A percentile compares a stretch with the other conserved stretches of the same genome.
Conservation (phyloP, 2,797 vertebrate genomes). For the Novumbra hubbsi region DNA sequence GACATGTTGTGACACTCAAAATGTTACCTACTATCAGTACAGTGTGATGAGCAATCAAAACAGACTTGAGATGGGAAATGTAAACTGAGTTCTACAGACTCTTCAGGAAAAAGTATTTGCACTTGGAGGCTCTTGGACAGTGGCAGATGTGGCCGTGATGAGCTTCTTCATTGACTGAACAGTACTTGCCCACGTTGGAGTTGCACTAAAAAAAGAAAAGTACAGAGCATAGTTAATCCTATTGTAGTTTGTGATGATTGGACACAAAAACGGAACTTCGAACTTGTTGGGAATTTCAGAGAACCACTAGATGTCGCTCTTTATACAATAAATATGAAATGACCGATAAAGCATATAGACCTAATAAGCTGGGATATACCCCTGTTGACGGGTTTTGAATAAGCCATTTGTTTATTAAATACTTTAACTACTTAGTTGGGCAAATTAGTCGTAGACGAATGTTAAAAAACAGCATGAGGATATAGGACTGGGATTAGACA, state of each 20-base stretch:
- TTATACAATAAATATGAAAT: not conserved
- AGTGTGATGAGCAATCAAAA: not conserved
- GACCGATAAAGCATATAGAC: not conserved
- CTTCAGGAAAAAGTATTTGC: slow-evolving; percentile 63
- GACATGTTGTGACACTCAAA: not conserved
- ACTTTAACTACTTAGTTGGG: not conserved
- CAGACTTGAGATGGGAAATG: not conserved
- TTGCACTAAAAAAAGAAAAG: slow-evolving; percentile 61
- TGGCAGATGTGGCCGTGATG: slow-evolving; percentile 64
- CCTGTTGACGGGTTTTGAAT: not conserved
- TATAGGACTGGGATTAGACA: no score
- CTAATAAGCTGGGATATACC: not conserved
- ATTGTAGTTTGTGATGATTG: not conserved
- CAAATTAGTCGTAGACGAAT: not conserved
- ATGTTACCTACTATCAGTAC: not conserved
- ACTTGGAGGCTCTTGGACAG: slow-evolving; percentile 64
- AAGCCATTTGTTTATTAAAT: not conserved
- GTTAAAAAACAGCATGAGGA: not conserved
- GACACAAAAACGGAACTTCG: not conserved
- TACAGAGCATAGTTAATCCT: not conserved
- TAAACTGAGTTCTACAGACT: slow-evolving; percentile 27
- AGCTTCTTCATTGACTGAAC: slow-evolving; percentile 40
- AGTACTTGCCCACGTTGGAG: slow-evolving; percentile 67
- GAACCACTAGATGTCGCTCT: slow-evolving; percentile 25
- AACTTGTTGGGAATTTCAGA: not conserved